Evolutionary conservation across 2,888 invertebrate genomes (phyloP).

Genomic region (Caenorhabditis sp.): DNA sequence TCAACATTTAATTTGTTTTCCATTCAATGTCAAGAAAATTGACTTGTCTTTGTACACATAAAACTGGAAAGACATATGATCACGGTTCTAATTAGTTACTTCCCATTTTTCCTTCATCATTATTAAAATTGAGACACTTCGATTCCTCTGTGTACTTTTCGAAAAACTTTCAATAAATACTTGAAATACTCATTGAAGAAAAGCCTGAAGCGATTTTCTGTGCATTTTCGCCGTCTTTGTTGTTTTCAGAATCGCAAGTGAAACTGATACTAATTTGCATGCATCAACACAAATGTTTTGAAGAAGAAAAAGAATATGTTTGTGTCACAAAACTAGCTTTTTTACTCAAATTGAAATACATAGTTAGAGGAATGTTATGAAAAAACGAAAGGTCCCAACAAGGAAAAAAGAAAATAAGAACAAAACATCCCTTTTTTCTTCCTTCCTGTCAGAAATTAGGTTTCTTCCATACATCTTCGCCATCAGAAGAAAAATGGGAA

Average conservation of each 20-base stretch:
- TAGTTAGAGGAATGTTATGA: not conserved
- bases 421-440: not conserved
- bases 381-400: not conserved
- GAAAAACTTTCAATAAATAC: no score
- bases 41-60: no score
- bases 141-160: no score
- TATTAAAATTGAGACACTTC: no score
- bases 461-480: not conserved
- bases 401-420: not conserved
- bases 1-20: no score
- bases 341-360: conserved; percentile 1
- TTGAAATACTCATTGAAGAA: not conserved
- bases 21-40: no score
- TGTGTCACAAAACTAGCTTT: not conserved
- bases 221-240: not conserved
- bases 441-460: not conserved
- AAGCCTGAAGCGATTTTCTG: conserved; percentile 2
- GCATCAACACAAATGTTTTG: conserved; percentile 15
- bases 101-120: no score
- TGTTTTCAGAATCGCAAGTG: not conserved
- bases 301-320: not conserved
- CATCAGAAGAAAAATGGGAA: not conserved
- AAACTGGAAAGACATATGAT: no score
- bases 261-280: conserved; percentile 33
- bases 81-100: no score